These are phyloP conservation scores for Herpailurus yagouaroundi DNA, from an alignment of 2,113 vertebrate species.

Conservation along the genomic window DNA sequence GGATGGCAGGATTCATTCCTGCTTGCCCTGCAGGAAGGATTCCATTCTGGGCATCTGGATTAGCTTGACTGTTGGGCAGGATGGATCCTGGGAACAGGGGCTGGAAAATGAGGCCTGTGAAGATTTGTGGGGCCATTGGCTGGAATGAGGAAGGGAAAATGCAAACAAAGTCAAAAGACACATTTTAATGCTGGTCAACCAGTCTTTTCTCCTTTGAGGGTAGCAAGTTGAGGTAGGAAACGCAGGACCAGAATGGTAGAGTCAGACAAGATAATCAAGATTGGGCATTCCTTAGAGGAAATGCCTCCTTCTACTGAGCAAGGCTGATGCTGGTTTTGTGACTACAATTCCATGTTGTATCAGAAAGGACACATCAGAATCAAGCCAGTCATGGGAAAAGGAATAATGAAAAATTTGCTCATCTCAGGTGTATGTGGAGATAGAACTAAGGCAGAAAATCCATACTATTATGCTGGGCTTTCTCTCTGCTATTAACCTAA, in stretches of 20 bases:
- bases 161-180: not conserved
- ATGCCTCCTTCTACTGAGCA: not conserved
- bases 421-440: not conserved
- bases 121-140: conserved; percentile 46
- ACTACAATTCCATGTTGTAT: not conserved
- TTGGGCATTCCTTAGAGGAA: not conserved
- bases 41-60: not conserved
- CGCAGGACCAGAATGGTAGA: not conserved
- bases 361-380: not conserved
- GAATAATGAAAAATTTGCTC: not conserved
- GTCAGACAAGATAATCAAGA: not conserved
- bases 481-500: not conserved
- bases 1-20: conserved; percentile 45
- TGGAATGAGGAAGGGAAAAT: conserved; percentile 20
- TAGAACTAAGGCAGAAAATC: not conserved
- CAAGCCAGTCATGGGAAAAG: not conserved
- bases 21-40: conserved; percentile 58
- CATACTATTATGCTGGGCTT: not conserved
- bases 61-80: not conserved
- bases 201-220: not conserved
- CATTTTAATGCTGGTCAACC: not conserved
- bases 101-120: conserved; percentile 66
- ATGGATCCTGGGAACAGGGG: conserved; percentile 29
- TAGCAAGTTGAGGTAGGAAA: not conserved
- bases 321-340: not conserved